phyloP scores from a whole-genome alignment of 2,113 vertebrate genomes.

The Leptodactylus fuscus region DNA sequence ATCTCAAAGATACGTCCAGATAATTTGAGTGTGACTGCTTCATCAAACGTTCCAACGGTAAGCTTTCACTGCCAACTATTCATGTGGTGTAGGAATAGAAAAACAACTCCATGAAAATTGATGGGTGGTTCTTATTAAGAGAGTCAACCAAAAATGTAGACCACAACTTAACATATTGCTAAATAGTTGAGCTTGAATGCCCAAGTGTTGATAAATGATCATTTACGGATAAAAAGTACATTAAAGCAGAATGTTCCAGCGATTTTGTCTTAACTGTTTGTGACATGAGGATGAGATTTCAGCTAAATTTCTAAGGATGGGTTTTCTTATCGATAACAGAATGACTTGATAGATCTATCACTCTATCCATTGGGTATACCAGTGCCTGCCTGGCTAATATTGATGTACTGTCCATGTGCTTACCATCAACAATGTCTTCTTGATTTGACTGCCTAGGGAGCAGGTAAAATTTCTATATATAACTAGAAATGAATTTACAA shows the following conservation, averaged over 20 bases:
- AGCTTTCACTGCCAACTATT: conserved; percentile 34
- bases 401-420: background rate
- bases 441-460: too few species aligned
- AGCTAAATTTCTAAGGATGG: background rate
- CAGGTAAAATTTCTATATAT: too few species aligned
- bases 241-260: conserved; percentile 9
- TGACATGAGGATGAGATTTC: background rate
- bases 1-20: conserved; percentile 51
- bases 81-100: conserved; percentile 34
- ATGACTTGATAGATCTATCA: background rate
- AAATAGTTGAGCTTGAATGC: conserved; percentile 21
- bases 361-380: background rate
- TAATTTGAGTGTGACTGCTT: conserved; percentile 48
- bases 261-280: background rate
- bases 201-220: conserved; percentile 43
- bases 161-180: conserved; percentile 42
- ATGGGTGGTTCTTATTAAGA: conserved; percentile 45
- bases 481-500: too few species aligned
- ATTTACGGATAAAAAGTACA: conserved; percentile 36
- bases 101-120: conserved; percentile 16
- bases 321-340: background rate
- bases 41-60: conserved; percentile 39
- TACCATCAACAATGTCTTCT: too few species aligned
- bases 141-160: conserved; percentile 33
- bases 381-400: background rate